Evolutionary conservation across 2,888 invertebrate species (phyloP).

Genomic region (Chaetogeoica ovagalla): DNA sequence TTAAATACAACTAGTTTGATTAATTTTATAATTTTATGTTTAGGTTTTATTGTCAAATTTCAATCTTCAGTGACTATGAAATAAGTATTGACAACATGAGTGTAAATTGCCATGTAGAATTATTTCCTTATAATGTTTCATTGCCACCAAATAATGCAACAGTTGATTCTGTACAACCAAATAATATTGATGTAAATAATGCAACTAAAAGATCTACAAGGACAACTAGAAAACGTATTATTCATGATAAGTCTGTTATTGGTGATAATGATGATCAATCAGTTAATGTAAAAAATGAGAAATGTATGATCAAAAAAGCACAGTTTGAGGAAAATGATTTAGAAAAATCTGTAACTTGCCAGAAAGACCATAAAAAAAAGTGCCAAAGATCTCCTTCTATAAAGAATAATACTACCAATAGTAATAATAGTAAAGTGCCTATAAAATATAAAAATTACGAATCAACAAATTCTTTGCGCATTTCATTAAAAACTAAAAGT

Average conservation of each 20-base stretch:
- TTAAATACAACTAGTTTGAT: neutral
- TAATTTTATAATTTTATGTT: slow-evolving; percentile 3
- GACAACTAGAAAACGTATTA: neutral
- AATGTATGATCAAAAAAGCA: neutral
- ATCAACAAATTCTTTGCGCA: neutral
- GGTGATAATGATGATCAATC: neutral
- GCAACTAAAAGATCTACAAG: neutral
- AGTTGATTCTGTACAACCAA: neutral
- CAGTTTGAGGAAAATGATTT: neutral
- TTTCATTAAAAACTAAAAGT: neutral
- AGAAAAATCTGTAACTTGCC: neutral
- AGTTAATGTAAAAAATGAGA: slow-evolving; percentile 4
- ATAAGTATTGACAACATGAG: neutral
- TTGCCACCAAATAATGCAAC: neutral
- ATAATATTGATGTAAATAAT: slow-evolving; percentile 1
- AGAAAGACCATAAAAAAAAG: neutral
- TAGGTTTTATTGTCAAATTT: neutral
- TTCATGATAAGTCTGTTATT: neutral
- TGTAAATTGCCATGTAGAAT: neutral
- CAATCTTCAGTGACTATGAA: neutral
- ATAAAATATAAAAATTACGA: neutral
- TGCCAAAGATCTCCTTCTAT: neutral
- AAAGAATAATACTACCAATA: neutral
- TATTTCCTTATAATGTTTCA: neutral
- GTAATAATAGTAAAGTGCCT: neutral